Percentiles rank a stretch among this genome's conserved stretches.
These are phyloP conservation scores for Tetramorium parvispinum DNA, from an alignment of 1,140 invertebrate genomes.

Conservation along the genomic window DNA sequence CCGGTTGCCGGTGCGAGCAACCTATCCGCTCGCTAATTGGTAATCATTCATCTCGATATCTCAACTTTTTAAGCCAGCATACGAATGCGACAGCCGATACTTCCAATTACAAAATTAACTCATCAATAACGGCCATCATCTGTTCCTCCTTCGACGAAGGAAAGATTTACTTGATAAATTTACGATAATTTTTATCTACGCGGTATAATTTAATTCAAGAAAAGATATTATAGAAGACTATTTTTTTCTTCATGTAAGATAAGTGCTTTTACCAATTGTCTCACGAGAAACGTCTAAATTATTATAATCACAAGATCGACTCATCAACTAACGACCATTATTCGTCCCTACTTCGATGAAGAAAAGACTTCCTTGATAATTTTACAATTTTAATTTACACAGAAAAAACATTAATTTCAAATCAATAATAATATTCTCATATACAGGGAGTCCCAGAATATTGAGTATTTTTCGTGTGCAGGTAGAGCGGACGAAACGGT, in stretches of 20 bases:
- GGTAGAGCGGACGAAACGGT: no score
- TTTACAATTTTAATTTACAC: no score
- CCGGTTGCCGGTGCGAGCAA: not conserved
- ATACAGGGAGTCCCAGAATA: no score
- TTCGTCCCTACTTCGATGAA: no score
- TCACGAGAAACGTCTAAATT: not conserved
- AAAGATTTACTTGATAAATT: not conserved
- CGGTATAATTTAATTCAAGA: not conserved
- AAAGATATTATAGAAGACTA: no score
- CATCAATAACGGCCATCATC: not conserved
- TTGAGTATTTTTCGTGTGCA: no score
- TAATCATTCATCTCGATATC: conserved; percentile 47
- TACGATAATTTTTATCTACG: not conserved
- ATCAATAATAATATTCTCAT: no score
- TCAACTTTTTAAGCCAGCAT: conserved; percentile 39
- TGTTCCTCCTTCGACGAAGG: not conserved
- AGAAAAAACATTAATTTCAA: no score
- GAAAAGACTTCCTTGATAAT: no score
- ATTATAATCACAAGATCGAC: no score
- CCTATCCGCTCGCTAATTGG: conserved; percentile 20
- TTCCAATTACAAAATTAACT: not conserved
- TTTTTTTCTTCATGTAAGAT: not conserved
- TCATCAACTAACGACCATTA: no score
- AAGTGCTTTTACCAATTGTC: not conserved
- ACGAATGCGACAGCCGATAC: conserved; percentile 24